phyloP scores from a whole-genome alignment of 1,140 invertebrate species.

The Lepidostoma basale region DNA sequence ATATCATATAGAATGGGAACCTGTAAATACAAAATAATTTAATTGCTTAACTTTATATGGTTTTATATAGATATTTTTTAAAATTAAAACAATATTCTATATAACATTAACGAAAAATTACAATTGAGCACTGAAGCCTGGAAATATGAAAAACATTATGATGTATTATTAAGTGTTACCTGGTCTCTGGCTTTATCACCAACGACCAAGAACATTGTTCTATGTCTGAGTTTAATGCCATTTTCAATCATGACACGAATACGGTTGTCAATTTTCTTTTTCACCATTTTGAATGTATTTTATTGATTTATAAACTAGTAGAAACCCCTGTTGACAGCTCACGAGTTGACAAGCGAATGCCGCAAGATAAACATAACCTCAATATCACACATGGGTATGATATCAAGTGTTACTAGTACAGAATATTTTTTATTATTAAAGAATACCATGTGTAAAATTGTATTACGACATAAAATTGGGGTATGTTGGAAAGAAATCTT shows the following conservation, averaged over 20 bases:
- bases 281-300: constrained; percentile 68
- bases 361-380: constrained; percentile 25
- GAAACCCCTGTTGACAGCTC: background rate
- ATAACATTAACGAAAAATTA: background rate
- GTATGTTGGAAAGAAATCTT: background rate
- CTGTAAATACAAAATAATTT: too few relatives aligned
- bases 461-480: background rate
- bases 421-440: too few relatives aligned
- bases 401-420: too few relatives aligned
- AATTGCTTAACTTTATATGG: too few relatives aligned
- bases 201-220: constrained; percentile 93
- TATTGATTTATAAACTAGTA: background rate
- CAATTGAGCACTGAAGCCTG: background rate
- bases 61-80: too few relatives aligned
- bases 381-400: background rate
- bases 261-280: constrained; percentile 96
- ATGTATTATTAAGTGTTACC: constrained; percentile 60
- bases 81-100: background rate
- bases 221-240: constrained; percentile 86
- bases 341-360: constrained; percentile 2
- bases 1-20: constrained; percentile 97
- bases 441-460: too few relatives aligned
- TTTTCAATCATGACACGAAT: constrained; percentile 96
- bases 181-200: constrained; percentile 97
- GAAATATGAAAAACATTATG: background rate